Evolutionary conservation across 2,797 vertebrate species (phyloP).

Genomic region (Lepidocolaptes lacrymiger): DNA sequence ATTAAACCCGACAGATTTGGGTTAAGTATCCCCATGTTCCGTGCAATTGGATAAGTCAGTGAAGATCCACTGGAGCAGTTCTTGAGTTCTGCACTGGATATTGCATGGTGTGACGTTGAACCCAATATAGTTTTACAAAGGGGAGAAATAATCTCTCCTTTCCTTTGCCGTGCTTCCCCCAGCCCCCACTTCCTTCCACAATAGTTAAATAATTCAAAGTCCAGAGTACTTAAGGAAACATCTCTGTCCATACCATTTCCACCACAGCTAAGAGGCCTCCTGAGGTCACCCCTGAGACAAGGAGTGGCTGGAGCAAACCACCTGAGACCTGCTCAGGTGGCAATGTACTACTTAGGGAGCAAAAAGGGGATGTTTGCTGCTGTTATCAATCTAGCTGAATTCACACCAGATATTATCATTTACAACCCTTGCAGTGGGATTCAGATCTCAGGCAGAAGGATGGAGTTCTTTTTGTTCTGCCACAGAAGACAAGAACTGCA

Average conservation of each 20-base stretch:
- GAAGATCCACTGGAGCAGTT: constrained; percentile 70
- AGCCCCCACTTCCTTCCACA: constrained; percentile 23
- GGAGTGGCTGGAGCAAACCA: background rate
- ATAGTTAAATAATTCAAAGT: constrained; percentile 59
- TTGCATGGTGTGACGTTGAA: constrained; percentile 49
- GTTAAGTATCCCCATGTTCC: constrained; percentile 80
- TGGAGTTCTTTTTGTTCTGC: background rate
- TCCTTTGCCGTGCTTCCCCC: background rate
- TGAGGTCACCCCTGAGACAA: constrained; percentile 12
- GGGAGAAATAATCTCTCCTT: constrained; percentile 7
- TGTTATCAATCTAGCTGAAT: constrained; percentile 1
- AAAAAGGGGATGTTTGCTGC: constrained; percentile 3
- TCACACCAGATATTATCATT: background rate
- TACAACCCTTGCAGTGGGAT: background rate
- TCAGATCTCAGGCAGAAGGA: background rate
- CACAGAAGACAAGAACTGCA: background rate
- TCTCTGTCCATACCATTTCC: constrained; percentile 30
- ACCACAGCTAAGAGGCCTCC: constrained; percentile 15
- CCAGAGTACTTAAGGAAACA: constrained; percentile 44
- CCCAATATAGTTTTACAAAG: constrained; percentile 24
- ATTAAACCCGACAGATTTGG: constrained; percentile 83
- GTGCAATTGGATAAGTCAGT: constrained; percentile 66
- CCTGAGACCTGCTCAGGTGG: constrained; percentile 20
- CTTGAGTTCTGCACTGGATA: constrained; percentile 54
- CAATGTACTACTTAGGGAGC: background rate